A percentile compares a stretch with the other conserved stretches of the same genome.
These are phyloP conservation scores for Apoda limacodes DNA, from an alignment of 2,888 invertebrate genomes.

Conservation along the genomic window DNA sequence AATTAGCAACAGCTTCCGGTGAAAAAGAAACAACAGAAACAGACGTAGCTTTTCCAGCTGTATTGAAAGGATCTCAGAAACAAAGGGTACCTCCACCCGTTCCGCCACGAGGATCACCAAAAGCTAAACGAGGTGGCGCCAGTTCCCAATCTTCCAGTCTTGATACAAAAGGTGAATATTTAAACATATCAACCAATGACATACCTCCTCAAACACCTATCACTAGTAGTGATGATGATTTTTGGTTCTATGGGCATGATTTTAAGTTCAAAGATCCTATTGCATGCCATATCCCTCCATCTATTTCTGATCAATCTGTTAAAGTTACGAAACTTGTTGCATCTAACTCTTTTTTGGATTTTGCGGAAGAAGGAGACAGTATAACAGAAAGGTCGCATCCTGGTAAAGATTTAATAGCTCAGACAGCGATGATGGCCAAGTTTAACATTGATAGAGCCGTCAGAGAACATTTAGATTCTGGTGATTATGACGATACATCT, in stretches of 20 bases:
- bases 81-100: constrained; percentile 89
- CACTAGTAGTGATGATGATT: constrained; percentile 58
- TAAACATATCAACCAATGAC: constrained; percentile 49
- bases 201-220: constrained; percentile 49
- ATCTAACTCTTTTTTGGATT: constrained; percentile 51
- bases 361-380: constrained; percentile 47
- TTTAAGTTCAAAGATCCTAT: constrained; percentile 46
- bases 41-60: constrained; percentile 77
- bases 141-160: constrained; percentile 47
- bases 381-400: constrained; percentile 44
- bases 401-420: constrained; percentile 44
- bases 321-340: constrained; percentile 44
- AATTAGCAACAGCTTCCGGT: constrained; percentile 37
- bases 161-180: constrained; percentile 64
- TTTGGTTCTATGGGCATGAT: constrained; percentile 59
- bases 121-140: constrained; percentile 68
- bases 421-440: constrained; percentile 59
- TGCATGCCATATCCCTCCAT: constrained; percentile 50
- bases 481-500: constrained; percentile 51
- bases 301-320: constrained; percentile 49
- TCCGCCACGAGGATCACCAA: constrained; percentile 85
- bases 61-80: constrained; percentile 79
- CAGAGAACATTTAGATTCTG: constrained; percentile 51
- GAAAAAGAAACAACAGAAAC: constrained; percentile 57
- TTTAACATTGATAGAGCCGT: constrained; percentile 51